Evolutionary conservation across 2,888 invertebrate genomes (phyloP).

Genomic region (Notodonta dromedarius): DNA sequence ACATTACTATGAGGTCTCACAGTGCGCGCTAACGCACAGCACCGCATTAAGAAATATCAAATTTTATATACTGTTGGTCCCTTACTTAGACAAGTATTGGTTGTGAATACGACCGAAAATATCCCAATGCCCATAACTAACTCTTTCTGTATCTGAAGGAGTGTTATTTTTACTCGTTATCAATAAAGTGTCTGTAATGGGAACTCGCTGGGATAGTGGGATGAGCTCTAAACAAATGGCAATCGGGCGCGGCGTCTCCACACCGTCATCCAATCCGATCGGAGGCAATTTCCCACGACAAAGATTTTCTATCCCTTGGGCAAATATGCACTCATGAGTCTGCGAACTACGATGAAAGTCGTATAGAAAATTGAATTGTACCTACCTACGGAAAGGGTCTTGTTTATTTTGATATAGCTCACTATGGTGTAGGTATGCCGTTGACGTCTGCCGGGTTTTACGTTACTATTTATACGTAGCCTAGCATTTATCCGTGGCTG

Average conservation of each 20-base stretch:
- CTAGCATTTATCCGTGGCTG: no score
- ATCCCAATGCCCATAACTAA: slow-evolving; percentile 1
- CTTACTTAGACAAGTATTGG: no score
- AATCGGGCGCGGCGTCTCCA: slow-evolving; percentile 51
- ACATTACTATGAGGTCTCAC: no score
- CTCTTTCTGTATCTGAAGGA: slow-evolving; percentile 5
- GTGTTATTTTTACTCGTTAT: slow-evolving; percentile 41
- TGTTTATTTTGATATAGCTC: slow-evolving; percentile 45
- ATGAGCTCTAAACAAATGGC: slow-evolving; percentile 63
- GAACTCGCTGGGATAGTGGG: slow-evolving; percentile 39
- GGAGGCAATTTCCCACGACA: slow-evolving; percentile 68
- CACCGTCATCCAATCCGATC: slow-evolving; percentile 67
- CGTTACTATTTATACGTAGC: no score
- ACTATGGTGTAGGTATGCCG: slow-evolving; percentile 4
- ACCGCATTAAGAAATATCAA: no score
- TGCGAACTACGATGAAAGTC: slow-evolving; percentile 59
- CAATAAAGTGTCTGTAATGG: slow-evolving; percentile 47
- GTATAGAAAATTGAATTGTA: slow-evolving; percentile 70
- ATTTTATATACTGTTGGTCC: no score
- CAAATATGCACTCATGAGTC: slow-evolving; percentile 72
- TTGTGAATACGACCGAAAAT: background rate
- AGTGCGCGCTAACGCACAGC: no score
- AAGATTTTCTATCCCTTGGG: slow-evolving; percentile 69
- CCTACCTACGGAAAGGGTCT: slow-evolving; percentile 56
- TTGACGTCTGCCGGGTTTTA: background rate